Percentiles rank a stretch among this genome's conserved stretches.
Conservation (phyloP, 1,140 invertebrate species). For the Bombus confusus region DNA sequence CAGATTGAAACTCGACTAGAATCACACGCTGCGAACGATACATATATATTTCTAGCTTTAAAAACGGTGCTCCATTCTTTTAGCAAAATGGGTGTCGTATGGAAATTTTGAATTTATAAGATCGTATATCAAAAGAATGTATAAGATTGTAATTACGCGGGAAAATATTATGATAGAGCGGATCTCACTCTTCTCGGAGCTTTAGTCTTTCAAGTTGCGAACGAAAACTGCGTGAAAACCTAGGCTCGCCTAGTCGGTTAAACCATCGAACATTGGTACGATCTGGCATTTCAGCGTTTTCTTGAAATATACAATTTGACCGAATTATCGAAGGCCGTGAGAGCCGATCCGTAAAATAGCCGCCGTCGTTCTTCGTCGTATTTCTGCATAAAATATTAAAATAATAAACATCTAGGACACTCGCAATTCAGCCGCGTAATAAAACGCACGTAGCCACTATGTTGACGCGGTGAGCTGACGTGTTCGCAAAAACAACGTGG, state of each 20-base stretch:
- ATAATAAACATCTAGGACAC: neutral
- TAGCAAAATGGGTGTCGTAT: neutral
- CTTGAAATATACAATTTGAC: neutral
- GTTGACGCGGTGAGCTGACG: neutral
- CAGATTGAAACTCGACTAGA: accelerated
- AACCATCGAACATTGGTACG: accelerated
- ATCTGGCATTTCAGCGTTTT: too few relatives aligned
- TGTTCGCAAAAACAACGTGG: slow-evolving; percentile 26
- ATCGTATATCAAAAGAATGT: too few relatives aligned
- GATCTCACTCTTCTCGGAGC: accelerated
- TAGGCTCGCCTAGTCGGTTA: too few relatives aligned
- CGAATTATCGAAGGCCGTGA: neutral
- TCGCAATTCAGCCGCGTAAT: neutral
- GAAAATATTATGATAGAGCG: too few relatives aligned
- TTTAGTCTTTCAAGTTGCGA: too few relatives aligned
- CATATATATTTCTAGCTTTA: too few relatives aligned
- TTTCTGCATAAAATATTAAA: neutral
- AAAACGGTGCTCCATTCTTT: neutral
- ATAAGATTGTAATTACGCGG: too few relatives aligned
- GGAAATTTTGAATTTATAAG: too few relatives aligned
- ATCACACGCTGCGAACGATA: neutral
- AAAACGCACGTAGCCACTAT: neutral
- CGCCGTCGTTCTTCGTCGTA: too few relatives aligned
- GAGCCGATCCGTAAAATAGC: neutral
- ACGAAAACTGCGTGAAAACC: too few relatives aligned